These are phyloP conservation scores for Schizopygopsis malacanthus DNA, from an alignment of 2,797 vertebrate species.

Conservation along the genomic window DNA sequence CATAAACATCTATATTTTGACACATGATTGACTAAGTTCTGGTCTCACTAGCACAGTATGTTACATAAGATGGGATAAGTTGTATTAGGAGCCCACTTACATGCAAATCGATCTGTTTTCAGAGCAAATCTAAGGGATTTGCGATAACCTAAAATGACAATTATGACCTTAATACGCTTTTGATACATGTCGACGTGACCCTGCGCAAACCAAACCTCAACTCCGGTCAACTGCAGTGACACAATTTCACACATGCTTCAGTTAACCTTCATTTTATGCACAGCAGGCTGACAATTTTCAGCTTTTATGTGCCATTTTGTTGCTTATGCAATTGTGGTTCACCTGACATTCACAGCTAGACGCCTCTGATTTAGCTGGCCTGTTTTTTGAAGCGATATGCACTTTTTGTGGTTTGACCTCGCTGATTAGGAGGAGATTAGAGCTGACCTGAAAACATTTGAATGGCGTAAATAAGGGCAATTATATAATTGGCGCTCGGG, in stretches of 20 bases:
- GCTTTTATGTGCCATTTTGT: slow-evolving; percentile 55
- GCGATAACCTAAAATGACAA: slow-evolving; percentile 48
- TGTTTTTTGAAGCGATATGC: slow-evolving; percentile 46
- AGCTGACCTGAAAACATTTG: slow-evolving; percentile 65
- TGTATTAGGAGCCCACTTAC: slow-evolving; percentile 13
- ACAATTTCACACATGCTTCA: slow-evolving; percentile 49
- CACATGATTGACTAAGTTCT: slow-evolving; percentile 36
- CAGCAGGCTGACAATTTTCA: slow-evolving; percentile 28
- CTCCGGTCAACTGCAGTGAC: slow-evolving; percentile 44
- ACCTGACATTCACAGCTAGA: slow-evolving; percentile 48
- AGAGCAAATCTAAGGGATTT: slow-evolving; percentile 58
- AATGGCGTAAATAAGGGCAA: slow-evolving; percentile 66
- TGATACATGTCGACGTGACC: slow-evolving; percentile 31
- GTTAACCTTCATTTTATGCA: slow-evolving; percentile 39
- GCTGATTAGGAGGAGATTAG: slow-evolving; percentile 67
- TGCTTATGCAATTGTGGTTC: slow-evolving; percentile 56
- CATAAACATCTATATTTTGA: slow-evolving; percentile 28
- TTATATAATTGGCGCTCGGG: slow-evolving; percentile 60
- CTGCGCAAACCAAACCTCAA: slow-evolving; percentile 30
- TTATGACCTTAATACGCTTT: slow-evolving; percentile 47
- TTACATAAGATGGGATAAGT: slow-evolving; percentile 51
- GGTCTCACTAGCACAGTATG: slow-evolving; percentile 48
- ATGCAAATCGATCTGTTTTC: slow-evolving; percentile 55
- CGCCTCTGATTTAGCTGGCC: slow-evolving; percentile 28
- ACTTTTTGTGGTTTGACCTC: slow-evolving; percentile 64